Base-by-base conservation (phyloP, 2,888 invertebrate genomes). In the Tuta absoluta region DNA sequence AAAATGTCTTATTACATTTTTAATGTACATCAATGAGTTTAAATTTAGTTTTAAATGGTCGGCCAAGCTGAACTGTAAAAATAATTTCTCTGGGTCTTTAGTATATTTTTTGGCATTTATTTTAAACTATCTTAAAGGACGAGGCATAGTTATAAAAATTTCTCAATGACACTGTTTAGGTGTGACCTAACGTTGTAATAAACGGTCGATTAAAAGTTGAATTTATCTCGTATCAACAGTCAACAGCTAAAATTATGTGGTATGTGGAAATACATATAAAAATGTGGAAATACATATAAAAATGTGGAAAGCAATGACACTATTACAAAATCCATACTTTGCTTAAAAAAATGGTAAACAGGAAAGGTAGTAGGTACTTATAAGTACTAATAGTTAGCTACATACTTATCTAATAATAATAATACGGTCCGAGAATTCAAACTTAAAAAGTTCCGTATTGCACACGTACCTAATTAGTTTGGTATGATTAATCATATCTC, bases 401-500 rank as follows among this genome's bases (percentile, higher is more conserved):
- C 37, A 37, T 37, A 37, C 8, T 33, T n/a, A n/a, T n/a, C n/a
- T n/a, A n/a, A n/a, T n/a, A n/a, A n/a, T n/a, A n/a, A n/a, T n/a
- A n/a, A n/a, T n/a, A n/a, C n/a, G n/a, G n/a, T n/a, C n/a, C n/a
- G n/a, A n/a, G n/a, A n/a, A n/a, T n/a, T n/a, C n/a, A n/a, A n/a
- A n/a, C n/a, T n/a, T n/a, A n/a, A n/a, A 37, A 37, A 37, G 10
- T 37, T 37, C 37, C 37, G 37, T 37, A 37, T 37, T 37, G 8
- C 8, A 37, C 12, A n/a, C n/a, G n/a, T n/a, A n/a, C n/a, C 37
- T 11, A 11, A 17, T 45, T n/a, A 14, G 12, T 11, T 14, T 24
- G 48, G 19, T 53, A 24, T 53, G 14, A 17, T 17, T 17, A 2
- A 56, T 56, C n/a, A 17, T 56, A 56, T 56, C 56, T n/a, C 24